Conservation (phyloP, 2,797 vertebrate species). For the Heterohyrax brucei region DNA sequence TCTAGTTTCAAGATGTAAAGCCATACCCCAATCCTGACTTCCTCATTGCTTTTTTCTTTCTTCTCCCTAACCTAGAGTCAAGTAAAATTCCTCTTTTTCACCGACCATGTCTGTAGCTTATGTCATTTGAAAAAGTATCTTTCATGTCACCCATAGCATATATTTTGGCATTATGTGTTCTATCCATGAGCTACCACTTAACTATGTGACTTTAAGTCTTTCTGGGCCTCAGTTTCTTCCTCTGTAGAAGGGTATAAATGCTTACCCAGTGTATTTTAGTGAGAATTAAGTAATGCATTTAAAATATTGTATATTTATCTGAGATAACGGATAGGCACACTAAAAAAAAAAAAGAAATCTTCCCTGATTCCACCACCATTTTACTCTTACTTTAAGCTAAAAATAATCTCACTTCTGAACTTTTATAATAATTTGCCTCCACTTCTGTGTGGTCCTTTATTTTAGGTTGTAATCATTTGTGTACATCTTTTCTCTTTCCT, state of each 20-base stretch:
- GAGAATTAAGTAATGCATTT: conserved; percentile 24
- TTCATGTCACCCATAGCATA: conserved; percentile 13
- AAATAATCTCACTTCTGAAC: not conserved
- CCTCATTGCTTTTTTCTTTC: conserved; percentile 11
- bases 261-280: not conserved
- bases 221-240: not conserved
- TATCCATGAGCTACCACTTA: not conserved
- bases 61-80: not conserved
- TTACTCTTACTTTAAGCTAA: conserved; percentile 33
- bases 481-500: not conserved
- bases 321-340: not conserved
- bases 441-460: not conserved
- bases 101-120: not conserved
- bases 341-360: not conserved
- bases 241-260: not conserved
- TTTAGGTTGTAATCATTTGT: not conserved
- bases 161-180: conserved; percentile 17
- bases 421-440: not conserved
- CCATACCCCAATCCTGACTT: conserved; percentile 10
- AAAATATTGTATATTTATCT: not conserved
- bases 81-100: not conserved
- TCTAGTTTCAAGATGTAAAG: conserved; percentile 38
- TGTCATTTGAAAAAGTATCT: conserved; percentile 21
- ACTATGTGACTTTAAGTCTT: conserved; percentile 11
- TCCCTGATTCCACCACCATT: not conserved